These are phyloP conservation scores for Apodemus speciosus DNA, from an alignment of 2,113 vertebrate genomes.

Conservation along the genomic window DNA sequence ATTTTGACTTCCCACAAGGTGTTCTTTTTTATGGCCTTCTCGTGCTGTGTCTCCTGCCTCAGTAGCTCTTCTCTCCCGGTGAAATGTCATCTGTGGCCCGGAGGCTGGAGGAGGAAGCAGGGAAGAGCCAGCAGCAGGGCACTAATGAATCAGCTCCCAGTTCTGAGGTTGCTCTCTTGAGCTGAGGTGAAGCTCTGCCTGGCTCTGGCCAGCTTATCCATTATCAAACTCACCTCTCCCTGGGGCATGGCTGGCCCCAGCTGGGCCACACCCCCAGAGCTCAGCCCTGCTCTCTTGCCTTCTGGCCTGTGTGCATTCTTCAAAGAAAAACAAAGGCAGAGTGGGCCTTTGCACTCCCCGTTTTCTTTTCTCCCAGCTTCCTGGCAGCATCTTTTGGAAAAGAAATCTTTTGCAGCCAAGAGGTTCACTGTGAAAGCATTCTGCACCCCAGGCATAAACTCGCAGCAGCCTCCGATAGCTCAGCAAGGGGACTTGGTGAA, in stretches of 20 bases:
- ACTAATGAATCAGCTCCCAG: neutral
- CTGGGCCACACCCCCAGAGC: neutral
- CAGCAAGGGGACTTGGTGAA: neutral
- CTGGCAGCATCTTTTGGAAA: constrained; percentile 37
- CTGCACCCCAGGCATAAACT: neutral
- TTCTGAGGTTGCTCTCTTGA: neutral
- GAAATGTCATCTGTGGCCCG: neutral
- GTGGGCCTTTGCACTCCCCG: neutral
- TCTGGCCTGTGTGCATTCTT: neutral
- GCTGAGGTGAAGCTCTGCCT: neutral
- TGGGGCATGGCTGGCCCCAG: neutral
- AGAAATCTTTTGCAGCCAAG: neutral
- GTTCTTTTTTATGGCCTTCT: neutral
- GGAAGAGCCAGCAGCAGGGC: neutral
- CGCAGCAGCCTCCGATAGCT: neutral
- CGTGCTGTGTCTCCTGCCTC: neutral
- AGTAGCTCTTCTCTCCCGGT: neutral
- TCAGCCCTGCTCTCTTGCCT: neutral
- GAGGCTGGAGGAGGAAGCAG: neutral
- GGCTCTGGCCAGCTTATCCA: neutral
- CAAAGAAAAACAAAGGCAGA: constrained; percentile 43
- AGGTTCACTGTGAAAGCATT: neutral
- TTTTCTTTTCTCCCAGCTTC: constrained; percentile 29
- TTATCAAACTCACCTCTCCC: neutral
- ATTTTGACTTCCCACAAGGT: neutral